Conservation (phyloP, 2,888 invertebrate genomes). For the Busseola fusca region DNA sequence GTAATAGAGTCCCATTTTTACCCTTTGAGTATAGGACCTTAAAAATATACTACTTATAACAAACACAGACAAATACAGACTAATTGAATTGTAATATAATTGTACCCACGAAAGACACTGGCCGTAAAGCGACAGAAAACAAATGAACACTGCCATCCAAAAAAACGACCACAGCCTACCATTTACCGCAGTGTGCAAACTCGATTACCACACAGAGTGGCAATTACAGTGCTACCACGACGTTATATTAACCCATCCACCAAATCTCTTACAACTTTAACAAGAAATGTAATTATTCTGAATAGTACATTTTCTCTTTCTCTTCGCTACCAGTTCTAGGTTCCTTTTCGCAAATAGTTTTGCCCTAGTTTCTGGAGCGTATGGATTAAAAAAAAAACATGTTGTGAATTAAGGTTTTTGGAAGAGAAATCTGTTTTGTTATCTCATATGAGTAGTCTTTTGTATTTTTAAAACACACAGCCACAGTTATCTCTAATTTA, state of each 20-base stretch:
- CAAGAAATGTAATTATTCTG: slow-evolving; percentile 54
- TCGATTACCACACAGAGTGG: slow-evolving; percentile 30
- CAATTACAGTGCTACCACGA: slow-evolving; percentile 26
- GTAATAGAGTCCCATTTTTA: too few species aligned
- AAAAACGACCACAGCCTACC: slow-evolving; percentile 10
- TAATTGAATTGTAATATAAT: slow-evolving; percentile 9
- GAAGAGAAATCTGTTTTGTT: slow-evolving; percentile 3
- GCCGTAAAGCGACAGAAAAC: not conserved
- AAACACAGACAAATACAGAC: not conserved
- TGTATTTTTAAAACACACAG: not conserved
- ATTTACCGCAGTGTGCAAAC: slow-evolving; percentile 31
- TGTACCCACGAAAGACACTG: not conserved
- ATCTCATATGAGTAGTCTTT: not conserved
- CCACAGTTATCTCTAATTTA: not conserved
- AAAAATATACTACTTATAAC: not conserved
- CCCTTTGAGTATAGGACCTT: too few species aligned
- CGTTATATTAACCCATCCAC: slow-evolving; percentile 25
- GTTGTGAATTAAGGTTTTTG: slow-evolving; percentile 22
- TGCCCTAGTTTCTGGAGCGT: slow-evolving; percentile 10
- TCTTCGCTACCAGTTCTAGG: slow-evolving; percentile 7
- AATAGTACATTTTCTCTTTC: slow-evolving; percentile 38
- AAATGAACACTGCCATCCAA: slow-evolving; percentile 25
- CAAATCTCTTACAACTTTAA: slow-evolving; percentile 41
- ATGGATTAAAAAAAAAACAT: slow-evolving; percentile 22
- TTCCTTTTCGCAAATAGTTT: slow-evolving; percentile 37